These are phyloP conservation scores for Xylophagus ater DNA, from an alignment of 2,888 invertebrate species.

Conservation along the genomic window DNA sequence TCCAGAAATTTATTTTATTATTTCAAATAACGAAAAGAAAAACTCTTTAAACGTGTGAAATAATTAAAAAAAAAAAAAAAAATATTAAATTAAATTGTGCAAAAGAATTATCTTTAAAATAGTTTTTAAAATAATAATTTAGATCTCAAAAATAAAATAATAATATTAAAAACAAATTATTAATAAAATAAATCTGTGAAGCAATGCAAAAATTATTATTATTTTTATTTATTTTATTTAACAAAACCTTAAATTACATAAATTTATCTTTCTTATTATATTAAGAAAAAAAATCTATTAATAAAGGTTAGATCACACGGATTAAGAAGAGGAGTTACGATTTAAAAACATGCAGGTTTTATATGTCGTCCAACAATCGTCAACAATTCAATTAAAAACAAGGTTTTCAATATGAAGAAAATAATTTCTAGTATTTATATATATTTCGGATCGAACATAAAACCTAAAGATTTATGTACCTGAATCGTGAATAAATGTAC, in stretches of 20 bases:
- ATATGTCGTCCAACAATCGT: neutral
- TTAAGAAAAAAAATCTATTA: conserved; percentile 2
- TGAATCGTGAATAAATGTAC: too few relatives aligned
- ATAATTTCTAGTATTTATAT: too few relatives aligned
- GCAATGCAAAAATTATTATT: conserved; percentile 18
- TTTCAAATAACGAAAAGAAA: neutral
- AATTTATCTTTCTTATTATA: neutral
- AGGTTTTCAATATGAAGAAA: too few relatives aligned
- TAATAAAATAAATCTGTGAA: conserved; percentile 20
- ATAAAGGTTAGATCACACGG: too few relatives aligned
- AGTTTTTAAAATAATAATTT: conserved; percentile 8
- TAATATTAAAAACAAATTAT: conserved; percentile 1
- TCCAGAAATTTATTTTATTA: conserved; percentile 20
- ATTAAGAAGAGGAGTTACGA: too few relatives aligned
- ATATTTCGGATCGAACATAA: too few relatives aligned
- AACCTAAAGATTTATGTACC: too few relatives aligned
- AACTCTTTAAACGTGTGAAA: neutral
- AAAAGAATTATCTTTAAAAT: neutral
- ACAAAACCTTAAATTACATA: conserved; percentile 3
- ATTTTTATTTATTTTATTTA: conserved; percentile 5
- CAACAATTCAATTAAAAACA: neutral
- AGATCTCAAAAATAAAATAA: neutral
- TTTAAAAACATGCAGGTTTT: too few relatives aligned
- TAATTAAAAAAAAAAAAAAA: neutral
- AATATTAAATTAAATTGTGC: neutral